Base-by-base conservation (phyloP, 2,797 vertebrate species). In the Morus bassanus region DNA sequence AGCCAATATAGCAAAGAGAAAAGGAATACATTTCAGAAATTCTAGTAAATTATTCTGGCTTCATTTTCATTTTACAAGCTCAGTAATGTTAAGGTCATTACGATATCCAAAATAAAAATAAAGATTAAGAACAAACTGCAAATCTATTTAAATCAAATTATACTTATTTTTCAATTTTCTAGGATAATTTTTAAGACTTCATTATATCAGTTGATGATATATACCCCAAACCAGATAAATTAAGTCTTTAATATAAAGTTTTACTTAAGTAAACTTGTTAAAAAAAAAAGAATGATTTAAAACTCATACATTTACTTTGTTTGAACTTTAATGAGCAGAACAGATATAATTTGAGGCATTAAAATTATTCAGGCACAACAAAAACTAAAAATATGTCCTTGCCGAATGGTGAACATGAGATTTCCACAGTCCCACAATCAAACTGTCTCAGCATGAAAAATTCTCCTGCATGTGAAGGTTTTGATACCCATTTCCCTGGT, bases 371-470 rank as follows among this genome's bases (percentile, higher is more conserved):
- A 83, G 92, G 70, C 70, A 93, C 51, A 91, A 86, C 68, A 92
- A 91, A 97, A 98, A 90, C 95, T 80, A 95, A 96, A 80, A 85
- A 79, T 64, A 57, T 11, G 53, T 88, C 96, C 96, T 95, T 96
- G 93, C 94, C 33, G 65, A 97, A 97, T 8, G 83, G 89, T 76
- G 94, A 98, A 98, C 23, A 96, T 72, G 60, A 93, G 88, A 97
- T 97, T 98, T 97, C 56, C 92, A 75, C 39, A 51, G 93, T 96
- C 97, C 96, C 97, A 92, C 92, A 95, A 93, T 92, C 97, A 96
- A 97, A 96, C 73, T 95, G 79, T 82, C 96, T 95, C 94, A 97
- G 97, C 95, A 96, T 70, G 97, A 95, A 97, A 97, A 96, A 94
- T 91, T 95, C 94, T 70, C 92, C 81, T 72, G 94, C 45, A 18